phyloP scores from a whole-genome alignment of 2,888 invertebrate species.

The Notocelia uddmanniana region DNA sequence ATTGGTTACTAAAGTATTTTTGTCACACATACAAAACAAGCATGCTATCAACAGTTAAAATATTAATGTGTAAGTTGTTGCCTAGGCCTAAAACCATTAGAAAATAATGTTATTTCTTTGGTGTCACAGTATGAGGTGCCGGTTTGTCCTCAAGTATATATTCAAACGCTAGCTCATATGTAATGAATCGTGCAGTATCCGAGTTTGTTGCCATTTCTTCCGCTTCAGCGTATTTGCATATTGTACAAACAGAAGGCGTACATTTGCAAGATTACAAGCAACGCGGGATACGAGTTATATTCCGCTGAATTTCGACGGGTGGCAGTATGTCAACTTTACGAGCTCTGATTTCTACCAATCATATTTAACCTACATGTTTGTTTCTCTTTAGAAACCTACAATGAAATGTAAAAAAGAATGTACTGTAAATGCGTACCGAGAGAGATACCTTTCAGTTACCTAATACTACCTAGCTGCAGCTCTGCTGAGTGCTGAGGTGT shows the following conservation, averaged over 20 bases:
- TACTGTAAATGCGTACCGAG: too few relatives aligned
- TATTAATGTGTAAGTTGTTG: too few relatives aligned
- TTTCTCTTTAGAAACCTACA: neutral
- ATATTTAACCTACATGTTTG: neutral
- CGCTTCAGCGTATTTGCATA: slow-evolving; percentile 73
- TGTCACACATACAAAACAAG: too few relatives aligned
- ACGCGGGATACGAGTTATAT: slow-evolving; percentile 71
- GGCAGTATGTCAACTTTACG: slow-evolving; percentile 51
- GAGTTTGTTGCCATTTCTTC: slow-evolving; percentile 68
- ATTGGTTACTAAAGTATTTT: too few relatives aligned
- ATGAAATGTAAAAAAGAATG: neutral
- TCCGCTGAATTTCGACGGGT: slow-evolving; percentile 62
- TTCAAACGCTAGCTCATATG: slow-evolving; percentile 50
- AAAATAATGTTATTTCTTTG: neutral
- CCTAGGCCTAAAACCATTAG: neutral
- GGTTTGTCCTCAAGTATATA: slow-evolving; percentile 44
- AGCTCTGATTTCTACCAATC: slow-evolving; percentile 25
- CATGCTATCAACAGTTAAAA: too few relatives aligned
- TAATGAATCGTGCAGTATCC: slow-evolving; percentile 52
- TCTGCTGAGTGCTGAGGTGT: neutral
- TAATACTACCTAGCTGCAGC: too few relatives aligned
- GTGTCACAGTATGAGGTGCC: neutral
- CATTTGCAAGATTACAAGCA: slow-evolving; percentile 76
- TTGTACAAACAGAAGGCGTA: slow-evolving; percentile 70
- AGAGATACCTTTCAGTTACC: too few relatives aligned